Conservation (phyloP, 1,140 invertebrate genomes). For the Brachionus calyciflorus region DNA sequence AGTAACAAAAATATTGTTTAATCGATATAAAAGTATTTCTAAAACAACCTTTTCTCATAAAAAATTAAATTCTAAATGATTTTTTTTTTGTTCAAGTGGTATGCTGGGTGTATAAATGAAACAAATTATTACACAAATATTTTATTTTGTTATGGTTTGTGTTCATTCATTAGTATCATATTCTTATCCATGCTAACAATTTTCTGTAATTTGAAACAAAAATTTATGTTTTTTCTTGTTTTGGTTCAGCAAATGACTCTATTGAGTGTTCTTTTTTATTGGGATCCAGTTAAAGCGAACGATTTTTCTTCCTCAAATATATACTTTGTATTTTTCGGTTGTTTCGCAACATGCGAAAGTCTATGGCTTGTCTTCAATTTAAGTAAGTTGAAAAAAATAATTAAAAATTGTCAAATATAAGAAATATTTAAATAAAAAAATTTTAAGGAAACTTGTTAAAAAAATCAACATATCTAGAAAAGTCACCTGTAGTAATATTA, state of each 20-base stretch:
- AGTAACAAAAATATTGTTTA: too few relatives aligned
- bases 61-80: too few relatives aligned
- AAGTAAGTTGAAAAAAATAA: not conserved
- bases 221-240: not conserved
- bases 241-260: conserved; percentile 21
- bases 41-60: too few relatives aligned
- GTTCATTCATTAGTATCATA: not conserved
- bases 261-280: conserved; percentile 6
- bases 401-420: too few relatives aligned
- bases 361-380: conserved; percentile 6
- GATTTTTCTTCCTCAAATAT: conserved; percentile 7
- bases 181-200: not conserved
- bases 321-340: conserved; percentile 1
- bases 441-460: conserved; percentile 11
- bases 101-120: not conserved
- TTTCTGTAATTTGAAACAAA: conserved; percentile 1
- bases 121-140: not conserved
- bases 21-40: too few relatives aligned
- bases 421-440: not conserved
- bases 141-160: conserved; percentile 11
- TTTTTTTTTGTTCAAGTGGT: conserved; percentile 22
- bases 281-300: not conserved
- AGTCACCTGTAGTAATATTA: not conserved
- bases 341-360: conserved; percentile 10
- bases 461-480: conserved; percentile 9